These are phyloP conservation scores for Sylvia atricapilla DNA, from an alignment of 2,113 vertebrate genomes.

Conservation along the genomic window DNA sequence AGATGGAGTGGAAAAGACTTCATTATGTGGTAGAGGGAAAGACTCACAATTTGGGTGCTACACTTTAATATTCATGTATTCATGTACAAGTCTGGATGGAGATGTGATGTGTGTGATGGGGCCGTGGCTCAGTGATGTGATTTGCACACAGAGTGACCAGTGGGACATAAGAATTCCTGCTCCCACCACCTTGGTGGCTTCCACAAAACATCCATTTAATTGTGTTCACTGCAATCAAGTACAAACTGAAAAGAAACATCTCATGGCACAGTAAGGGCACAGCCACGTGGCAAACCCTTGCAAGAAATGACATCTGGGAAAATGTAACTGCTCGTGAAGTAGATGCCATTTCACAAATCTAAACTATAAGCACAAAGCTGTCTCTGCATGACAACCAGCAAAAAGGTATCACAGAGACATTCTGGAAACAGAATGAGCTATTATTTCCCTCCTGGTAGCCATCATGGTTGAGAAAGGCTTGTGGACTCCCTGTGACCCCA, in stretches of 20 bases:
- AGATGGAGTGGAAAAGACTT: neutral
- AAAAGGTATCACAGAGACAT: neutral
- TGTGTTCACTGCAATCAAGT: neutral
- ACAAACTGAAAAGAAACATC: neutral
- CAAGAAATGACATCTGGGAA: neutral
- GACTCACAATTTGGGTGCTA: neutral
- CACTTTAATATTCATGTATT: neutral
- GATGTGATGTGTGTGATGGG: neutral
- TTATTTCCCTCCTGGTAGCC: neutral
- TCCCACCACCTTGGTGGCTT: neutral
- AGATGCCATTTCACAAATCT: neutral
- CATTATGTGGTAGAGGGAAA: neutral
- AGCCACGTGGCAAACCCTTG: neutral
- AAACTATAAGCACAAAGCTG: neutral
- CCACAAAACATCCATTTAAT: neutral
- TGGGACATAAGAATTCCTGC: neutral
- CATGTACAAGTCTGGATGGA: neutral
- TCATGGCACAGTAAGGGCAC: fast-evolving
- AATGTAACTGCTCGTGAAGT: neutral
- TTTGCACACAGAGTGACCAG: no score
- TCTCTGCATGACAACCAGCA: neutral
- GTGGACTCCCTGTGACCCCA: neutral
- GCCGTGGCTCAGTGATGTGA: neutral
- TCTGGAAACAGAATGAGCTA: neutral
- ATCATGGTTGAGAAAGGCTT: neutral